A percentile compares a stretch with the other conserved stretches of the same genome.
phyloP scores from a whole-genome alignment of 2,888 invertebrate species.

The Ennomos fuscantarius region DNA sequence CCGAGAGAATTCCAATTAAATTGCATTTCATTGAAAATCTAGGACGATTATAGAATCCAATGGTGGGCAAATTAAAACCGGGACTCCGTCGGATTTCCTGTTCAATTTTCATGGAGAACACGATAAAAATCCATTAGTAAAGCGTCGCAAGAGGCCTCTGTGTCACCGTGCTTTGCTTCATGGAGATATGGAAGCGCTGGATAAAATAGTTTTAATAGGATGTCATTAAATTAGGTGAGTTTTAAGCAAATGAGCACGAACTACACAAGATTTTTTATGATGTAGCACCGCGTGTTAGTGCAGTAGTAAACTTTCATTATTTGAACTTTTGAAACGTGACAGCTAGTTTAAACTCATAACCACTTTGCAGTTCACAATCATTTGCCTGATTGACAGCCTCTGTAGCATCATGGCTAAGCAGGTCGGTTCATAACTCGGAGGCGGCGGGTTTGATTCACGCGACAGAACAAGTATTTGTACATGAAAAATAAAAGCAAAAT shows the following conservation, averaged over 20 bases:
- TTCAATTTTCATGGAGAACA: constrained; percentile 76
- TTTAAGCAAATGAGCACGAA: too few species aligned
- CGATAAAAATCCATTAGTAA: constrained; percentile 79
- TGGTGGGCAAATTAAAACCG: constrained; percentile 79
- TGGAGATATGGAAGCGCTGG: constrained; percentile 48
- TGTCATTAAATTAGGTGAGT: background rate
- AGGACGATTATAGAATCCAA: constrained; percentile 77
- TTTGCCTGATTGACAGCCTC: too few species aligned
- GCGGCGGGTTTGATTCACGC: too few species aligned
- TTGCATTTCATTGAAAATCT: constrained; percentile 79
- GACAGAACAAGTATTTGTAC: too few species aligned
- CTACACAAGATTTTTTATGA: background rate
- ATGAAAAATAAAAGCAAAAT: too few species aligned
- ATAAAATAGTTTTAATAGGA: constrained; percentile 40
- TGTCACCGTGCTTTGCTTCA: constrained; percentile 56
- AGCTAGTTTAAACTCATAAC: too few species aligned
- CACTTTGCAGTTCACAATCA: too few species aligned
- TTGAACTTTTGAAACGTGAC: too few species aligned
- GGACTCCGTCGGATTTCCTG: constrained; percentile 71
- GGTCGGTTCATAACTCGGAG: too few species aligned
- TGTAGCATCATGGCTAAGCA: too few species aligned
- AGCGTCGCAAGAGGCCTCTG: constrained; percentile 61
- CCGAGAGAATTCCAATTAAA: constrained; percentile 76
- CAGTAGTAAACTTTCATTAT: too few species aligned
- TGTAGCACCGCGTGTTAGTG: too few species aligned